Percentiles rank a stretch among this genome's conserved stretches.
phyloP scores from a whole-genome alignment of 2,888 invertebrate species.

The Polydesmus complanatus region DNA sequence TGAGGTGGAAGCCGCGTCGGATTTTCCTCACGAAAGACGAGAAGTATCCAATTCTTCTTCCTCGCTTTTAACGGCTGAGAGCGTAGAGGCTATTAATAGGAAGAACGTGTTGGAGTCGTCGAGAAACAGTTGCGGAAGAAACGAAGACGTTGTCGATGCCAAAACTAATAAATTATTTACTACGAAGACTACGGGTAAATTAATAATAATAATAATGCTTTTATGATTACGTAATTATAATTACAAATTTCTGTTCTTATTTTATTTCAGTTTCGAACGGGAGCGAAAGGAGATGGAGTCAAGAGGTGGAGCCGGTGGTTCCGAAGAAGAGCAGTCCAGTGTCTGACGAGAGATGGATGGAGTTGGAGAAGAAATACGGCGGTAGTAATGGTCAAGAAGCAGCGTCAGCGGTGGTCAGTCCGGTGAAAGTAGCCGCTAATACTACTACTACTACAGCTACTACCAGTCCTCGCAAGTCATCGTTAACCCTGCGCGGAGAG shows the following conservation, averaged over 20 bases:
- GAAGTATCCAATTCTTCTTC: background rate
- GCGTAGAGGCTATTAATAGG: constrained; percentile 68
- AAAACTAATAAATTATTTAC: background rate
- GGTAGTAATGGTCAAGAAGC: constrained; percentile 18
- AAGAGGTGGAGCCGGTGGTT: background rate
- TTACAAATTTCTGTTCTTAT: no score
- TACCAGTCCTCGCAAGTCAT: background rate
- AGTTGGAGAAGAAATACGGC: constrained; percentile 26
- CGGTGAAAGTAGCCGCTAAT: background rate
- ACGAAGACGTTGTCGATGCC: constrained; percentile 1
- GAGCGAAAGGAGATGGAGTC: constrained; percentile 5
- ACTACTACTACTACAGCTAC: background rate
- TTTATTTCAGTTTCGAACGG: background rate
- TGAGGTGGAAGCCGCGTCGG: background rate
- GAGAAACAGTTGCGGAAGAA: constrained; percentile 58
- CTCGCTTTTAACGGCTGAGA: constrained; percentile 54
- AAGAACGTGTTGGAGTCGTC: constrained; percentile 77
- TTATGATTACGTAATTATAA: background rate
- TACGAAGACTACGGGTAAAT: no score
- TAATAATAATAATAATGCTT: no score
- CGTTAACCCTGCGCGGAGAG: background rate
- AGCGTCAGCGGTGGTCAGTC: background rate
- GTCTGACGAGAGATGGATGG: constrained; percentile 23
- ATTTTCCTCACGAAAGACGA: background rate
- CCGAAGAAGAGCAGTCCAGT: constrained; percentile 1